A percentile compares a stretch with the other conserved stretches of the same genome.
Conservation (phyloP, 1,140 invertebrate species). For the Drosophila ironensis region DNA sequence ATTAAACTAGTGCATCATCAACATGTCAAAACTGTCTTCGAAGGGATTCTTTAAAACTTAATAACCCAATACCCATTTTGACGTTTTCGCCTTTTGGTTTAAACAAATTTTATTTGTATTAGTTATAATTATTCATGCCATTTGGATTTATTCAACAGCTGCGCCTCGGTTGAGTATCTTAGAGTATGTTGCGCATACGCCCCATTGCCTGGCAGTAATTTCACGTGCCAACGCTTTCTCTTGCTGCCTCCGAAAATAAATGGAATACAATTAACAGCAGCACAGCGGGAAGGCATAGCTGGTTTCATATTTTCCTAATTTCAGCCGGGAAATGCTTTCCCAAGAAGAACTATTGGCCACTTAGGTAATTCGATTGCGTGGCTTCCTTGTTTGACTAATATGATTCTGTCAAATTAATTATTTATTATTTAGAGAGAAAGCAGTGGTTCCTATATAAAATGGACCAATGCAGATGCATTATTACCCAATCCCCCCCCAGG, state of each 20-base stretch:
- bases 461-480: too few species aligned
- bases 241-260: conserved; percentile 14
- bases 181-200: conserved; percentile 54
- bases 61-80: conserved; percentile 8
- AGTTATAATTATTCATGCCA: conserved; percentile 30
- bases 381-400: too few species aligned
- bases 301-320: too few species aligned
- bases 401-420: too few species aligned
- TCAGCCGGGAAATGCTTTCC: background rate
- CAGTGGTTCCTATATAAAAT: too few species aligned
- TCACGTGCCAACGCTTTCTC: conserved; percentile 50
- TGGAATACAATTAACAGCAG: conserved; percentile 31
- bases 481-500: background rate
- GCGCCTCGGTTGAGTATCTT: conserved; percentile 46
- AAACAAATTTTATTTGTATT: conserved; percentile 49
- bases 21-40: background rate
- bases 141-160: conserved; percentile 55
- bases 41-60: background rate
- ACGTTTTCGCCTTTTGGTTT: conserved; percentile 9
- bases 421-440: too few species aligned
- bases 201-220: conserved; percentile 33
- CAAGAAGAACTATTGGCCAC: background rate
- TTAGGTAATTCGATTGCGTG: background rate
- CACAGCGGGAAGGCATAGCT: too few species aligned
- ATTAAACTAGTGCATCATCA: background rate